These are phyloP conservation scores for Neotoxoptera formosana DNA, from an alignment of 1,140 invertebrate species.

Conservation along the genomic window DNA sequence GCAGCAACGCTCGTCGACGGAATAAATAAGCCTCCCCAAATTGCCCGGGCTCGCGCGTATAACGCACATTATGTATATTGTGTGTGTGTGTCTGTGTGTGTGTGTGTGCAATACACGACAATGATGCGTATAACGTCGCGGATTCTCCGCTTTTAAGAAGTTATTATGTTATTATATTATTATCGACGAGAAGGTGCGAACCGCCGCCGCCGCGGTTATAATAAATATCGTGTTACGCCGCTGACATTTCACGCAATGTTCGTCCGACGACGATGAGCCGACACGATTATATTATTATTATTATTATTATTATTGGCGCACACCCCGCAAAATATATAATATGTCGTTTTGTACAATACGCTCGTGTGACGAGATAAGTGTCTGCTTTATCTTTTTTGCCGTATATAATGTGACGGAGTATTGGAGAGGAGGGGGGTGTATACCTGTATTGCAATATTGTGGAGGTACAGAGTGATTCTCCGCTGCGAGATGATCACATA, in stretches of 20 bases:
- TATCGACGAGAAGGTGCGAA: not conserved
- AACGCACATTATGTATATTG: not conserved
- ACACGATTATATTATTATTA: not conserved
- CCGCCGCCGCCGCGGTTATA: not conserved
- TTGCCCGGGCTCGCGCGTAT: not conserved
- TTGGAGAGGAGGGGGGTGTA: not conserved
- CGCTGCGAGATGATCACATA: too few relatives aligned
- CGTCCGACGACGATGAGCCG: not conserved
- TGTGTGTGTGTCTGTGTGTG: too few relatives aligned
- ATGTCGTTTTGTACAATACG: not conserved
- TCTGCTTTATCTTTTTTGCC: not conserved
- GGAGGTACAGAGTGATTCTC: not conserved
- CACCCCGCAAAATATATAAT: not conserved
- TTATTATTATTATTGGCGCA: not conserved
- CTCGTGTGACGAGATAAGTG: conserved; percentile 1
- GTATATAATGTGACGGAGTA: not conserved
- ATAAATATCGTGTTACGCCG: conserved; percentile 25
- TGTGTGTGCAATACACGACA: conserved; percentile 4
- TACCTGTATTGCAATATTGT: not conserved
- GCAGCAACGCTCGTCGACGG: not conserved
- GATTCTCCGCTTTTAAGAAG: conserved; percentile 29
- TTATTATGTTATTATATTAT: conserved; percentile 37
- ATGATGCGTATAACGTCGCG: not conserved
- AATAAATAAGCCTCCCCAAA: conserved; percentile 49
- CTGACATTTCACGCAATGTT: not conserved